A percentile compares a stretch with the other conserved stretches of the same genome.
phyloP scores from a whole-genome alignment of 1,140 invertebrate genomes.

The Drosophila navojoa region DNA sequence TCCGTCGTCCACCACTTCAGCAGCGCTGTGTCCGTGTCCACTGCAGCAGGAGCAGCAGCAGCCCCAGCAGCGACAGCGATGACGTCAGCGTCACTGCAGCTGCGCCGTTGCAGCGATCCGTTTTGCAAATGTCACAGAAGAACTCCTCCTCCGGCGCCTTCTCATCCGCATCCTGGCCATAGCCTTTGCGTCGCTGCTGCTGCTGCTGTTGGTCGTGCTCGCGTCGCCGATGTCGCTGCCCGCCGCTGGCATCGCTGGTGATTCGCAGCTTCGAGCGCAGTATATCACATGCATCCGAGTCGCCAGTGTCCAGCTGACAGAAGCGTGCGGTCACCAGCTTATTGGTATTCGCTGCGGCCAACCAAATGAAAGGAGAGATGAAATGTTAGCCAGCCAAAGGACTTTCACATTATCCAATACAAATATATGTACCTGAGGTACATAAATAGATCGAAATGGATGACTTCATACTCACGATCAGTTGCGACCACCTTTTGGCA shows the following conservation, averaged over 20 bases:
- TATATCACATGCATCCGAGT: constrained; percentile 77
- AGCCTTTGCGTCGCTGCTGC: constrained; percentile 51
- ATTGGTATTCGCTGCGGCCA: constrained; percentile 51
- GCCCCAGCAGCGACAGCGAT: constrained; percentile 2
- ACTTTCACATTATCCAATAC: no score
- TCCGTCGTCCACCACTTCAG: constrained; percentile 34
- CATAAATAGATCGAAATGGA: background rate
- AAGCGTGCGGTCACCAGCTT: constrained; percentile 76
- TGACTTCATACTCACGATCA: constrained; percentile 66
- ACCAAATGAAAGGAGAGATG: background rate
- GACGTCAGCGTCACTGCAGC: constrained; percentile 55
- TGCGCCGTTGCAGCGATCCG: constrained; percentile 71
- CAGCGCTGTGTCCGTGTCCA: constrained; percentile 21
- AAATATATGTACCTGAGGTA: no score
- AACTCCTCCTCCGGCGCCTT: constrained; percentile 52
- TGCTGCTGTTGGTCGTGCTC: constrained; percentile 49
- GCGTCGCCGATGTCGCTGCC: constrained; percentile 24
- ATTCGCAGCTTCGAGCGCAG: constrained; percentile 62
- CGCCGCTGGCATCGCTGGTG: constrained; percentile 23
- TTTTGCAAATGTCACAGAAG: constrained; percentile 72
- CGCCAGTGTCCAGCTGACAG: constrained; percentile 78
- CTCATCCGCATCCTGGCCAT: constrained; percentile 51
- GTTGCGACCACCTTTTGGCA: constrained; percentile 80
- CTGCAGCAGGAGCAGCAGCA: constrained; percentile 22
- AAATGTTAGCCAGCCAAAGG: background rate